Evolutionary conservation across 2,113 vertebrate genomes (phyloP).

Genomic region (Ceratotherium simum): DNA sequence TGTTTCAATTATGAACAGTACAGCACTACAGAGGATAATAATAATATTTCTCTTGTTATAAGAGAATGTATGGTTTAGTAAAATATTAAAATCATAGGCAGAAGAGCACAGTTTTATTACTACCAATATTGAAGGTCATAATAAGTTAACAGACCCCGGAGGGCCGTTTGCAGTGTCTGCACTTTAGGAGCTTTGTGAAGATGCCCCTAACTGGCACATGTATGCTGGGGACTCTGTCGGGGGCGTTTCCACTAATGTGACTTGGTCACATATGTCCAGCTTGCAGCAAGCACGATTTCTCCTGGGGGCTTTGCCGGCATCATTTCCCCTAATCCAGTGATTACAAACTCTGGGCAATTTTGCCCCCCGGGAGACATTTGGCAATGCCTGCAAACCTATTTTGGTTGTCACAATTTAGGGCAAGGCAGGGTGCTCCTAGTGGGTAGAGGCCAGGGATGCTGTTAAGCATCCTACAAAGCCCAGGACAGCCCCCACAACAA

Average conservation of each 20-base stretch:
- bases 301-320: not conserved
- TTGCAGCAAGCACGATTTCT: not conserved
- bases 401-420: not conserved
- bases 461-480: not conserved
- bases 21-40: not conserved
- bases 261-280: not conserved
- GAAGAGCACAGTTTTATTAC: not conserved
- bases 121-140: not conserved
- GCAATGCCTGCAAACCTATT: not conserved
- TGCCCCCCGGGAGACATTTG: not conserved
- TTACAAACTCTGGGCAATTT: not conserved
- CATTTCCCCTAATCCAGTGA: not conserved
- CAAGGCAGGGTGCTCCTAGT: too few relatives aligned
- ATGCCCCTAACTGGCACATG: not conserved
- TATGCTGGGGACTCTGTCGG: too few relatives aligned
- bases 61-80: not conserved
- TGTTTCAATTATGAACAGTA: not conserved
- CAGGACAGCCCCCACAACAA: not conserved
- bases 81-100: not conserved
- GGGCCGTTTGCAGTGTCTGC: not conserved
- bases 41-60: not conserved
- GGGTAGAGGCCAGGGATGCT: not conserved
- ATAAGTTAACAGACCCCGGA: not conserved
- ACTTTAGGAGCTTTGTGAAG: not conserved
- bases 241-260: rapidly evolving